Base-by-base conservation (phyloP, 2,113 vertebrate genomes). In the Paraplagusia blochii region DNA sequence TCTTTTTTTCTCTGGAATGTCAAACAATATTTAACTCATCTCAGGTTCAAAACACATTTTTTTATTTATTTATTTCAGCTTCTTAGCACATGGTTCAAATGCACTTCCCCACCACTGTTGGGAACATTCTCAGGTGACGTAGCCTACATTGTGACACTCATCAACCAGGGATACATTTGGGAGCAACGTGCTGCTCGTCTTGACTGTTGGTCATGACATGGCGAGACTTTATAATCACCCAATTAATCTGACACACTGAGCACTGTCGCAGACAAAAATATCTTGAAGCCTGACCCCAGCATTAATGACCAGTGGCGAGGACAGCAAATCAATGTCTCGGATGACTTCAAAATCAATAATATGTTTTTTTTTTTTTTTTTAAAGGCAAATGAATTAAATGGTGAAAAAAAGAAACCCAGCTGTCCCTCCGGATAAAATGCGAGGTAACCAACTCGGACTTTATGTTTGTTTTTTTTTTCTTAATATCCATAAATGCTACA, bases 401-500 rank as follows among this genome's bases (percentile, higher is more conserved):
- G 22, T 29, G 22, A 29, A 29, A 29, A 29, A 39, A 39, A 39
- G 10, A 11, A 38, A 10, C 36, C 8, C 36, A 39, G 12, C 7
- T 4, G 36, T 38, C 10, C 11, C 11, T 38, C 11, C 12, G 13
- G 12, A 4, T 40, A 10, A 40, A 12, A 40, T 11, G 10, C 1
- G 1, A 4, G 13, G 1, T 18, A 34, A 58, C 33, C 17, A 17
- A 42, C 43, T 8, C 6, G 22, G 22, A 29, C 22, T 29, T 29
- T 2, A 29, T 29, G 22, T 2, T 29, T 2, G 22, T 29, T 29
- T 29, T 29, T 29, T 29, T 29, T 29, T 29, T 29, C 22, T 29
- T 4, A 29, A 29, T 38, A 54, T 45, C 47, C 50, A 44, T 39
- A 51, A 72, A 53, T 62, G 39, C 42, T n/a, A 19, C 43, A 38